These are phyloP conservation scores for Drosophila grimshawi DNA, from an alignment of 1,140 invertebrate species.

Conservation along the genomic window DNA sequence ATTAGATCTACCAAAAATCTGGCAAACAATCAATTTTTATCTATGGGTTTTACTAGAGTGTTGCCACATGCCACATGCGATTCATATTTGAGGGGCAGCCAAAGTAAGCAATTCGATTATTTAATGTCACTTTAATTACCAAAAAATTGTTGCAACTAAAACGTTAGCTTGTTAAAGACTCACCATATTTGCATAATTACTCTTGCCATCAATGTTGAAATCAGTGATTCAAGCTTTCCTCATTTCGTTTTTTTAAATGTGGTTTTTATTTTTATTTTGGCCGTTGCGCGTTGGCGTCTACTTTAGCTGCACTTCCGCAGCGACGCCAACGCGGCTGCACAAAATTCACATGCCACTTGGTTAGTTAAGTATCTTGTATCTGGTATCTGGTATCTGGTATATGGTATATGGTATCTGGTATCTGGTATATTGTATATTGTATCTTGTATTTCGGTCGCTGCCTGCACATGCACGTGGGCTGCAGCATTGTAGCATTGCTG, in stretches of 20 bases:
- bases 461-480: constrained; percentile 61
- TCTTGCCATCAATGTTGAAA: constrained; percentile 24
- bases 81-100: too few species aligned
- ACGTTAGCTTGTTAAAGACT: constrained; percentile 15
- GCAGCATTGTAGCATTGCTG: constrained; percentile 30
- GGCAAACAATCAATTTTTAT: too few species aligned
- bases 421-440: neutral
- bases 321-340: constrained; percentile 42
- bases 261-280: neutral
- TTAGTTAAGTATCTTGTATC: constrained; percentile 25
- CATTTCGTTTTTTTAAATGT: neutral
- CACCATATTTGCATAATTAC: constrained; percentile 50
- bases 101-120: neutral
- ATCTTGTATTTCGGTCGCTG: constrained; percentile 17
- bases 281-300: constrained; percentile 49
- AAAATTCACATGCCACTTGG: constrained; percentile 47
- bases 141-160: neutral
- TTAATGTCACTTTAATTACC: neutral
- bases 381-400: neutral
- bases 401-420: too few species aligned
- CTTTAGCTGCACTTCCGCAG: constrained; percentile 63
- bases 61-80: too few species aligned
- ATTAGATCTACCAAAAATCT: too few species aligned
- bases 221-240: constrained; percentile 15
- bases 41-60: too few species aligned